A percentile compares a stretch with the other conserved stretches of the same genome.
These are phyloP conservation scores for Muscicapa adusta DNA, from an alignment of 2,113 vertebrate species.

Conservation along the genomic window DNA sequence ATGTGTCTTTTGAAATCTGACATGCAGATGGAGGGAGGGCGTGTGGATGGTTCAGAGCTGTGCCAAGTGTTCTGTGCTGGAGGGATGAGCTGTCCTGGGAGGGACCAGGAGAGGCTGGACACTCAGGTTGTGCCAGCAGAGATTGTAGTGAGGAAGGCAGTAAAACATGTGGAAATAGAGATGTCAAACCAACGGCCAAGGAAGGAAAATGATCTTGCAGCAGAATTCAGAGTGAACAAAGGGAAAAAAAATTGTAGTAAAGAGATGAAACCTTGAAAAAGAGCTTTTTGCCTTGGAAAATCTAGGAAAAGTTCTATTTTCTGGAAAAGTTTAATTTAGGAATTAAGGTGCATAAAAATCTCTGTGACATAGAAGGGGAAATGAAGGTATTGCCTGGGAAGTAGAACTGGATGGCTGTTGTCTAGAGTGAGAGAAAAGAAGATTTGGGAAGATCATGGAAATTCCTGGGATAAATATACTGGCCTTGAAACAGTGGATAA, in stretches of 20 bases:
- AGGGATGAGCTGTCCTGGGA: accelerated
- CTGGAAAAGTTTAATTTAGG: background rate
- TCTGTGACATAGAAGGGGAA: background rate
- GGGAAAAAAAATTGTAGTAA: background rate
- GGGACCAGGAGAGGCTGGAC: background rate
- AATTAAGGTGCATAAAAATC: background rate
- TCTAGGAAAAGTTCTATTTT: background rate
- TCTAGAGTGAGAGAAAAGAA: background rate
- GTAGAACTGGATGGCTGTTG: background rate
- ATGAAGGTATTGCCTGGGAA: background rate
- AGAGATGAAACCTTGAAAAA: background rate
- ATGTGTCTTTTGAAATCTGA: background rate
- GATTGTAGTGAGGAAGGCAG: background rate
- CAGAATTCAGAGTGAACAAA: background rate
- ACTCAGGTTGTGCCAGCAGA: background rate
- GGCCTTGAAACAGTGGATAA: background rate
- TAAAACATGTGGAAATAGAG: background rate
- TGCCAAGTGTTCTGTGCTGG: background rate
- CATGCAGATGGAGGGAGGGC: background rate
- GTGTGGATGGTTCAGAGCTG: background rate
- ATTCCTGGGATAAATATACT: background rate
- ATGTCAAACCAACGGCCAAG: background rate
- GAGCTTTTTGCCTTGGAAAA: background rate
- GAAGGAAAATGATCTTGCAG: background rate
- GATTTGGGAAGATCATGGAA: background rate